These are phyloP conservation scores for Hemicrepidius hirtus DNA, from an alignment of 2,888 invertebrate genomes.

Conservation along the genomic window DNA sequence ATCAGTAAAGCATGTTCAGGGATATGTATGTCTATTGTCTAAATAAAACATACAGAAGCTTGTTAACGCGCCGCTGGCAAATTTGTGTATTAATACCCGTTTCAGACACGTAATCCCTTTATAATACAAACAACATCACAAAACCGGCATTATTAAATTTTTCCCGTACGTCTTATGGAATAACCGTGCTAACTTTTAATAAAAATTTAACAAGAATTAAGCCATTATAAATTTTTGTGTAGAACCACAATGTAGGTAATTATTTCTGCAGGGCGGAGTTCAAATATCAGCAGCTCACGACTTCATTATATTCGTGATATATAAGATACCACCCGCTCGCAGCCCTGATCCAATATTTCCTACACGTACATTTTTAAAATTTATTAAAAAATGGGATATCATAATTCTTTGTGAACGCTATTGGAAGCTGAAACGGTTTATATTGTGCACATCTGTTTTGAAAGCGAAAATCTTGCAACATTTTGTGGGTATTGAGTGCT, in stretches of 20 bases:
- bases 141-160: constrained; percentile 20
- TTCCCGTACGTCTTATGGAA: neutral
- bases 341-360: constrained; percentile 47
- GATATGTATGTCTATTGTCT: neutral
- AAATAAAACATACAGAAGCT: constrained; percentile 1
- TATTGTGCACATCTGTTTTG: constrained; percentile 45
- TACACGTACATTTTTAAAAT: constrained; percentile 50
- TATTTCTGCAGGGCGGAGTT: constrained; percentile 34
- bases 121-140: constrained; percentile 10
- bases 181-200: constrained; percentile 25
- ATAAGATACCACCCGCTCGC: constrained; percentile 42
- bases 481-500: constrained; percentile 2
- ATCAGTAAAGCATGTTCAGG: too few relatives aligned
- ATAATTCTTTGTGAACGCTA: constrained; percentile 45
- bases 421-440: constrained; percentile 41
- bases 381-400: constrained; percentile 48
- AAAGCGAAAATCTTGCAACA: constrained; percentile 26
- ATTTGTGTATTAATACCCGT: neutral
- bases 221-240: constrained; percentile 35
- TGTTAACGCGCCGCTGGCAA: neutral
- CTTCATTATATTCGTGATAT: constrained; percentile 46
- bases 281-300: constrained; percentile 38
- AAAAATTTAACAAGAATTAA: constrained; percentile 40
- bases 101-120: constrained; percentile 3
- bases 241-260: constrained; percentile 32